phyloP scores from a whole-genome alignment of 1,140 invertebrate genomes.

The Euura lappo region DNA sequence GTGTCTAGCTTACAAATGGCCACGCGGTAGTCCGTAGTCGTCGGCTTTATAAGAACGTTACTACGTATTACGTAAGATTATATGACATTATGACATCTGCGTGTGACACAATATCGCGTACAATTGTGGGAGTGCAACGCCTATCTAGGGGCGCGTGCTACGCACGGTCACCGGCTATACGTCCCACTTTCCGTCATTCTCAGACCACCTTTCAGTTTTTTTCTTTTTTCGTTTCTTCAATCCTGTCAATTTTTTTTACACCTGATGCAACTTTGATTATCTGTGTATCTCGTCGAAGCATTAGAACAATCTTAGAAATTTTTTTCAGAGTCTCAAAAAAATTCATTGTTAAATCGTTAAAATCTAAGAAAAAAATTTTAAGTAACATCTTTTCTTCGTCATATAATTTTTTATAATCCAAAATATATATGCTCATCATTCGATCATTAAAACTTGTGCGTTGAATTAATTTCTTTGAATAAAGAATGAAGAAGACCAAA shows the following conservation, averaged over 20 bases:
- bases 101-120: slow-evolving; percentile 47
- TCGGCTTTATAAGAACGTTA: slow-evolving; percentile 18
- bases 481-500: too few species aligned
- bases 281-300: too few species aligned
- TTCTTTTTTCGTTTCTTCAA: background rate
- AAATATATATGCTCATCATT: too few species aligned
- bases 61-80: slow-evolving; percentile 48
- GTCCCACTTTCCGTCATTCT: background rate
- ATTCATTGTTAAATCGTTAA: too few species aligned
- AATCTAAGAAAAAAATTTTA: too few species aligned
- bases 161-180: background rate
- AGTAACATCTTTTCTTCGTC: too few species aligned
- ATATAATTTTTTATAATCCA: too few species aligned
- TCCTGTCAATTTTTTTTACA: background rate
- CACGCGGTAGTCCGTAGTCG: background rate
- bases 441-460: too few species aligned
- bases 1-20: slow-evolving; percentile 53
- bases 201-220: background rate
- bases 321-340: too few species aligned
- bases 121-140: slow-evolving; percentile 8
- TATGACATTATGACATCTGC: slow-evolving; percentile 45
- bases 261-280: background rate
- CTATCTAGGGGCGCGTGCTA: background rate
- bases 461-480: too few species aligned
- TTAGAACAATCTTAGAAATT: too few species aligned